Evolutionary conservation across 2,888 invertebrate species (phyloP).

Genomic region (Drosophila neonasuta): DNA sequence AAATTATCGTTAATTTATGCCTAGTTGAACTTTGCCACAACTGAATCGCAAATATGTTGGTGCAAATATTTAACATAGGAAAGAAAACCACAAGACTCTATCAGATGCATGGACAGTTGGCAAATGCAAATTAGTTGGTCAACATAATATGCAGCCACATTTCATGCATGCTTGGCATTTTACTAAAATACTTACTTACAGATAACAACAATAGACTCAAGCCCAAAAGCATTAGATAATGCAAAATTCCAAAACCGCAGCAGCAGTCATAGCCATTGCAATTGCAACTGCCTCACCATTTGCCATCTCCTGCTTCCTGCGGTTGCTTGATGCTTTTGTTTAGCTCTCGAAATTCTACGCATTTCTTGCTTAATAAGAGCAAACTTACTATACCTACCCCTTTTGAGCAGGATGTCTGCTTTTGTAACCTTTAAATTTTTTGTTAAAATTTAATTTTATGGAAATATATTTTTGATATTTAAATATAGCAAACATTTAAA

Average conservation of each 20-base stretch:
- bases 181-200: constrained; percentile 11
- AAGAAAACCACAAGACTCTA: constrained; percentile 46
- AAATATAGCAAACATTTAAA: background rate
- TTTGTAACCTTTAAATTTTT: background rate
- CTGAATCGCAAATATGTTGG: constrained; percentile 1
- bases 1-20: constrained; percentile 13
- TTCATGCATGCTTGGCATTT: constrained; percentile 60
- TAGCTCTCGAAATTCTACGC: constrained; percentile 23
- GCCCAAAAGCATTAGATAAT: constrained; percentile 36
- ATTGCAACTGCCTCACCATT: constrained; percentile 1
- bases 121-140: constrained; percentile 71
- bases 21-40: background rate
- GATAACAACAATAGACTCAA: constrained; percentile 23
- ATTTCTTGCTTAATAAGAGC: constrained; percentile 29
- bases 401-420: background rate
- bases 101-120: constrained; percentile 22
- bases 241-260: constrained; percentile 42
- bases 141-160: constrained; percentile 54
- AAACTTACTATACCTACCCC: constrained; percentile 1
- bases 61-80: constrained; percentile 23
- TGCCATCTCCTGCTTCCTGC: constrained; percentile 26
- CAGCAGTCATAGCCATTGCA: constrained; percentile 9
- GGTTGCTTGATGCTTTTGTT: constrained; percentile 38
- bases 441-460: background rate
- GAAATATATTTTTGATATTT: background rate